Evolutionary conservation across 2,888 invertebrate species (phyloP).

Genomic region (Heteromurus nitidus): DNA sequence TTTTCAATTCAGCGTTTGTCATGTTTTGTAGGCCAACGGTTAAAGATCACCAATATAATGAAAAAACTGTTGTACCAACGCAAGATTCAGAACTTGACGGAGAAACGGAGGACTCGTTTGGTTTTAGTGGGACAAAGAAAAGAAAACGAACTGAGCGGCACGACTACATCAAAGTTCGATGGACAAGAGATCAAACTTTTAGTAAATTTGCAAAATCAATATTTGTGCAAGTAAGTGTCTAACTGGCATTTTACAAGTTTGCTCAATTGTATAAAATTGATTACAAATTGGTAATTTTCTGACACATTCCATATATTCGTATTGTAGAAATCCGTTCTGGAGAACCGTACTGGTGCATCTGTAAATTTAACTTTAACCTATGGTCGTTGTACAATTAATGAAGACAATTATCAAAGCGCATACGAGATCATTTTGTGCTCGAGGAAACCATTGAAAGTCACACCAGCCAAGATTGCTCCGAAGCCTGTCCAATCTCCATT

Average conservation of each 20-base stretch:
- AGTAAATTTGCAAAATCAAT: constrained; percentile 45
- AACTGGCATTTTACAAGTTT: not conserved
- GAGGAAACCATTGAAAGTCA: not conserved
- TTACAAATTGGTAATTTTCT: not conserved
- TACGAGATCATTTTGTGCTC: constrained; percentile 8
- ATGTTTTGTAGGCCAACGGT: constrained; percentile 49
- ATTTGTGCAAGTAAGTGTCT: constrained; percentile 59
- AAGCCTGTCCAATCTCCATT: constrained; percentile 3
- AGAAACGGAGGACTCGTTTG: not conserved
- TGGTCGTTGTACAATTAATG: constrained; percentile 42
- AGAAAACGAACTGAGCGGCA: constrained; percentile 15
- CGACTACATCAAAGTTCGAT: constrained; percentile 52
- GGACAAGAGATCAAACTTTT: constrained; percentile 56
- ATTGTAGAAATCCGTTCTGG: constrained; percentile 55
- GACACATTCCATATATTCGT: constrained; percentile 2
- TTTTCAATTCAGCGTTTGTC: not conserved
- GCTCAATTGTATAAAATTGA: not conserved
- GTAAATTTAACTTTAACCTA: constrained; percentile 49
- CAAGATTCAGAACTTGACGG: not conserved
- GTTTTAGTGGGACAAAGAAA: not conserved
- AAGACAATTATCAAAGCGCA: constrained; percentile 45
- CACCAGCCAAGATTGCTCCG: not conserved
- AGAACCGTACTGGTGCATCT: constrained; percentile 58
- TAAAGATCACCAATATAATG: constrained; percentile 70
- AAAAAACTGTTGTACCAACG: constrained; percentile 9